These are phyloP conservation scores for Crypturellus tataupa DNA, from an alignment of 2,797 vertebrate genomes.

Conservation along the genomic window DNA sequence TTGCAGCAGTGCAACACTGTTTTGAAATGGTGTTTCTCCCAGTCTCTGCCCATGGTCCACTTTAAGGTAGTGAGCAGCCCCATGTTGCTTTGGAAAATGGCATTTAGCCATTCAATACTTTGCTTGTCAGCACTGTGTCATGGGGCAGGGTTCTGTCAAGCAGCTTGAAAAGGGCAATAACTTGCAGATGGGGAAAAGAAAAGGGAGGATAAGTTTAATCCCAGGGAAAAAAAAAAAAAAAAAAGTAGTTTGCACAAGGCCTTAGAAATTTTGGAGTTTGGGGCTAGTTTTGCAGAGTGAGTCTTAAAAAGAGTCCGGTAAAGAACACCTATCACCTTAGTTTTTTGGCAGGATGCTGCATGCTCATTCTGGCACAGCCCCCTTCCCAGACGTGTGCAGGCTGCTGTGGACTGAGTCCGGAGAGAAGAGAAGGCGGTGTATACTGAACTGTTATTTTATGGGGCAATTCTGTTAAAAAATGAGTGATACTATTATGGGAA, in stretches of 20 bases:
- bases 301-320: not conserved
- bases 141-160: not conserved
- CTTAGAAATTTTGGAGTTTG: not conserved
- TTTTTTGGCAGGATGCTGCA: not conserved
- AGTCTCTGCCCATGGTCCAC: not conserved
- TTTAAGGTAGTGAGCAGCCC: not conserved
- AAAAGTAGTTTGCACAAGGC: not conserved
- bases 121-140: not conserved
- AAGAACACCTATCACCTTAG: not conserved
- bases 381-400: not conserved
- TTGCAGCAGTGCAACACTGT: not conserved
- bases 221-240: not conserved
- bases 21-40: not conserved
- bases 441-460: not conserved
- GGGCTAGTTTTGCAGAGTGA: not conserved
- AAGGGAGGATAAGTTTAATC: not conserved
- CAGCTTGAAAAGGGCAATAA: conserved; percentile 59
- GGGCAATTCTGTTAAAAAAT: not conserved
- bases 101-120: conserved; percentile 37
- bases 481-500: not conserved
- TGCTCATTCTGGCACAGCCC: not conserved
- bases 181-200: not conserved
- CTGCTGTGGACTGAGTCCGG: not conserved
- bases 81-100: conserved; percentile 10
- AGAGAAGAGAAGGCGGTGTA: not conserved